A percentile compares a stretch with the other conserved stretches of the same genome.
These are phyloP conservation scores for Drosophila tsacasi DNA, from an alignment of 1,140 invertebrate genomes.

Conservation along the genomic window DNA sequence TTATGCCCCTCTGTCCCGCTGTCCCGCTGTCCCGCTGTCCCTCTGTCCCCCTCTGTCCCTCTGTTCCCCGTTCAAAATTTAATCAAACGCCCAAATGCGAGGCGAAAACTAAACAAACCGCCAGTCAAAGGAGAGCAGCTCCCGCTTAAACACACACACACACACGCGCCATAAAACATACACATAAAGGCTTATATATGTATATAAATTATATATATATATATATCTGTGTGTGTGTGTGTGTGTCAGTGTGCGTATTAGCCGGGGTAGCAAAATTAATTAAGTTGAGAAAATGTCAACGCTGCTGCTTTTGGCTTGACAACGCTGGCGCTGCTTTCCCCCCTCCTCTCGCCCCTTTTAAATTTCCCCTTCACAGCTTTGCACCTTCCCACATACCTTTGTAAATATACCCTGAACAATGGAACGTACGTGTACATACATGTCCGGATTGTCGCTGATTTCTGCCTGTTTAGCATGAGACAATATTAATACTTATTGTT, in stretches of 20 bases:
- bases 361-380: not conserved
- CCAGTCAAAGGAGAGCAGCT: conserved; percentile 26
- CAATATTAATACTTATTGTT: conserved; percentile 7
- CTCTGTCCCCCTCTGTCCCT: not conserved
- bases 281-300: conserved; percentile 83
- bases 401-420: conserved; percentile 39
- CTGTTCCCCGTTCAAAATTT: conserved; percentile 51
- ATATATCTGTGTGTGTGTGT: not conserved
- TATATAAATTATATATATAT: conserved; percentile 4
- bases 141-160: not conserved
- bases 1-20: conserved; percentile 39
- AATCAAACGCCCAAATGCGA: conserved; percentile 76
- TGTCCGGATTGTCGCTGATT: conserved; percentile 3
- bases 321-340: not conserved
- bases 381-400: conserved; percentile 17
- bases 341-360: not conserved
- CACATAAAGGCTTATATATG: not conserved
- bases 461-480: not conserved
- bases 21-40: too few relatives aligned
- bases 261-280: conserved; percentile 73
- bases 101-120: conserved; percentile 77
- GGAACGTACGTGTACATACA: conserved; percentile 3
- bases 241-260: conserved; percentile 38
- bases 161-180: conserved; percentile 7
- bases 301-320: conserved; percentile 64